Base-by-base conservation (phyloP, 2,113 vertebrate genomes). In the Geococcyx californianus region DNA sequence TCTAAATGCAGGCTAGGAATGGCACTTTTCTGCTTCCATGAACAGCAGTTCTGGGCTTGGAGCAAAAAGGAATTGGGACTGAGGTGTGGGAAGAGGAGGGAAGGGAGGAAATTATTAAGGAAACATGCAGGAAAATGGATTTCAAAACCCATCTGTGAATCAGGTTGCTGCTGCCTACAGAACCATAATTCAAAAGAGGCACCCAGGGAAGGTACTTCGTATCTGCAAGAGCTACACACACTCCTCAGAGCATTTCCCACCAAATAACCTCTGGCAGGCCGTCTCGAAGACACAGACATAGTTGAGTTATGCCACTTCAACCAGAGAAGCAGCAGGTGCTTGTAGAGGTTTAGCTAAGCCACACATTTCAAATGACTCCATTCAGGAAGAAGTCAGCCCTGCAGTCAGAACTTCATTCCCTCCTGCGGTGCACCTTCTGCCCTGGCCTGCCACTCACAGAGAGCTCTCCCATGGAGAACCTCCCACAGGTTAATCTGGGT, bases 321-420 rank as follows among this genome's bases (percentile, higher is more conserved):
- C 89, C 90, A 88, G 72, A 94, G 86, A 86, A 94, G 28, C 94
- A 95, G 95, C 93, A 95, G 94, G 89, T 92, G 64, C 73, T 56
- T 9, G 0, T 7, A 75, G 77, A 95, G 56, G 63, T 36, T 76
- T 76, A 97, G 77, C 66, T 86, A 95, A 93, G 94, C 78, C 12
- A 23, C 26, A 25, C 16, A 55, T 86, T 96, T 97, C 93, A 84
- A 94, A 94, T 84, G 8, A 6, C 73, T 95, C 84, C 55, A 45
- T 56, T 58, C 78, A 74, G 82, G 56, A 94, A 80, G 56, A 58
- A 94, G 92, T 54, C 69, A 78, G 76, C 36, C 87, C 62, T 10
- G 11, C 1, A 3, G 81, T 73, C 92, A 92, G n/a, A 94, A 87
- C 60, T 84, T 73, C 92, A 87, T 45, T 59, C 66, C 79, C 80